Base-by-base conservation (phyloP, 2,113 vertebrate species). In the Holacanthus passer region DNA sequence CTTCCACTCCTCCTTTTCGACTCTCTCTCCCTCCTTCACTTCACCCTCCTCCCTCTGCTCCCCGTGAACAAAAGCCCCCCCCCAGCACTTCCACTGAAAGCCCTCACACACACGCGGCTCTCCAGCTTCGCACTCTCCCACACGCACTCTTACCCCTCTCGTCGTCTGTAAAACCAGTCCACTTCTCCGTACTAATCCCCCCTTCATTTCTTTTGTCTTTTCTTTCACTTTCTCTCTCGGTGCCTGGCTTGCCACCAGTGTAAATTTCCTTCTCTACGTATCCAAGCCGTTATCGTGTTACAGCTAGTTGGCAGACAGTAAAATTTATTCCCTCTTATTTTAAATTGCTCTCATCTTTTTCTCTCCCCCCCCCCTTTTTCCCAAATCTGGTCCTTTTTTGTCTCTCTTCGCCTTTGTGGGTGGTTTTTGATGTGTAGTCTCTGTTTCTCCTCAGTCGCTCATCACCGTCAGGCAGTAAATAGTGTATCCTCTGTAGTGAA, bases 31-130 rank as follows among this genome's bases (percentile, higher is more conserved):
- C 73, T 70, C 81, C 64, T 64, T 77, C 74, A 56, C 82, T 63
- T 58, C 78, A 27, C 59, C 73, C 77, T 80, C 87, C 82, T 88
- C 85, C 88, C 79, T 72, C 79, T 43, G 80, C 86, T 87, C 90
- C 84, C 73, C 10, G 45, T 70, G 85, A 91, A 94, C 93, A 94
- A 93, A 94, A 91, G 92, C 82, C 68, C 73, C 89, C 79, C 84
- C 85, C 35, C 20, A 85, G 82, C 65, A 59, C 85, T 81, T 88
- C 82, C 83, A 71, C 82, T 89, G 80, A 94, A 94, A 93, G 90
- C 74, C 89, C 83, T 89, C 85, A 83, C 84, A 87, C 90, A 86
- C 91, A 90, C 87, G 83, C 87, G 20, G 70, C 89, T 80, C 85
- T 69, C 58, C 6, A 43, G 86, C 91, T 84, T 77, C 81, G 24